Evolutionary conservation across 2,888 invertebrate species (phyloP).

Genomic region (Dynastes maya): DNA sequence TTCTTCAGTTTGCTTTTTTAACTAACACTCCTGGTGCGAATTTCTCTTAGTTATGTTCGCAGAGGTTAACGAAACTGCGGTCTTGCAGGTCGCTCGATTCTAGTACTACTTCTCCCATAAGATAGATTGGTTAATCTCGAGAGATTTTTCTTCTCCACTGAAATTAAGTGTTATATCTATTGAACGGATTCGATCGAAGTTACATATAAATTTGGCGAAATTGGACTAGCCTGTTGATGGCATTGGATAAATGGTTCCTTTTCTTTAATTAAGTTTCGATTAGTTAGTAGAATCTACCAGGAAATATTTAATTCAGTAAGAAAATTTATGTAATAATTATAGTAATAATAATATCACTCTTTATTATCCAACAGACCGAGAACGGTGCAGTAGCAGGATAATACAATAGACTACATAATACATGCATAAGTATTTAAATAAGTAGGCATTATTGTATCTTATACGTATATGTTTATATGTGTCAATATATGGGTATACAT

Average conservation of each 20-base stretch:
- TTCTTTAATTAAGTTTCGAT: constrained; percentile 35
- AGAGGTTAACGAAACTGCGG: constrained; percentile 39
- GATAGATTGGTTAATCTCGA: constrained; percentile 44
- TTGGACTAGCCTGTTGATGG: constrained; percentile 42
- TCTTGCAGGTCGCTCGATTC: constrained; percentile 15
- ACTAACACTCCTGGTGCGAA: constrained; percentile 6
- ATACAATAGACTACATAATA: too few relatives aligned
- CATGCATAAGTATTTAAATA: too few relatives aligned
- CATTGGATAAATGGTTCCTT: constrained; percentile 35
- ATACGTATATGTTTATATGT: too few relatives aligned
- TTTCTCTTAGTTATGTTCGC: constrained; percentile 31
- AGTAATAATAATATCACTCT: too few relatives aligned
- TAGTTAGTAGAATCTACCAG: background rate
- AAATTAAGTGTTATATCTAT: constrained; percentile 47
- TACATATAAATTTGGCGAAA: constrained; percentile 39
- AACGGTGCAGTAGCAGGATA: too few relatives aligned
- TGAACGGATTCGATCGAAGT: constrained; percentile 36
- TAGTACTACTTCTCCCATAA: constrained; percentile 28
- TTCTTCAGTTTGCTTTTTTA: constrained; percentile 30
- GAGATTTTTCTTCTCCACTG: constrained; percentile 36
- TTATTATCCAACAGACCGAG: too few relatives aligned
- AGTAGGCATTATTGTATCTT: too few relatives aligned
- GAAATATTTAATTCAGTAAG: background rate
- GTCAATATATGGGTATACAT: too few relatives aligned
- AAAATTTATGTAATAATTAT: too few relatives aligned